These are phyloP conservation scores for Dolichallabes microphthalmus DNA, from an alignment of 2,113 vertebrate species.

Conservation along the genomic window DNA sequence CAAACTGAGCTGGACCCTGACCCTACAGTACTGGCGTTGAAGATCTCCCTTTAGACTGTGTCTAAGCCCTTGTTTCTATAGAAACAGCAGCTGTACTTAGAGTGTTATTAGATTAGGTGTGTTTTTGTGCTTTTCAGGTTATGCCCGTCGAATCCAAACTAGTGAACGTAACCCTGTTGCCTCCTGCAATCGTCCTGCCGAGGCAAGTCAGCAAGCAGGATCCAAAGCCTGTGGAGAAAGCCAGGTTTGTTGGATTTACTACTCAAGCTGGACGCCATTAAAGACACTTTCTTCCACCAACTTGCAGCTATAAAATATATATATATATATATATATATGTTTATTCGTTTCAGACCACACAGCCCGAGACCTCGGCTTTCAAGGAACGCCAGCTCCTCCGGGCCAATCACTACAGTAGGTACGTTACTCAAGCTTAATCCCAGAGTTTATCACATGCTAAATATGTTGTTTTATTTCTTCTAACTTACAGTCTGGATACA, in stretches of 20 bases:
- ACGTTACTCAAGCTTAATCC: conserved; percentile 53
- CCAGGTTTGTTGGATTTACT: conserved; percentile 60
- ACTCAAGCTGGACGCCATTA: background rate
- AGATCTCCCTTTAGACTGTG: no score
- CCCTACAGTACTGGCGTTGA: no score
- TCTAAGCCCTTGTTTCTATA: background rate
- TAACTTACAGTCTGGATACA: conserved; percentile 18
- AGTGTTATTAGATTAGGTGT: background rate
- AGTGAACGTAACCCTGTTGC: conserved; percentile 66
- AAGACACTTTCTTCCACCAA: background rate
- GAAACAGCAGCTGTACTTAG: background rate
- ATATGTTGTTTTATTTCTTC: background rate
- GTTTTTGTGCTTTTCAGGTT: conserved; percentile 64
- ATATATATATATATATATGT: background rate
- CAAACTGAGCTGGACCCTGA: no score
- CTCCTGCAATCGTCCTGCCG: conserved; percentile 84
- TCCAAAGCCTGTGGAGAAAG: conserved; percentile 64
- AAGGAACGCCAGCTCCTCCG: conserved; percentile 69
- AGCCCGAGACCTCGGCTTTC: conserved; percentile 81
- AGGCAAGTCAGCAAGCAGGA: conserved; percentile 77
- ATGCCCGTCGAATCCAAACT: conserved; percentile 64
- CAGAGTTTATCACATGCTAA: background rate
- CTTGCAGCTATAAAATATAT: background rate
- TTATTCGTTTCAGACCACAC: conserved; percentile 70
- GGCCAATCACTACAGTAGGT: conserved; percentile 89